These are phyloP conservation scores for Pyxicephalus adspersus DNA, from an alignment of 2,113 vertebrate genomes.

Conservation along the genomic window DNA sequence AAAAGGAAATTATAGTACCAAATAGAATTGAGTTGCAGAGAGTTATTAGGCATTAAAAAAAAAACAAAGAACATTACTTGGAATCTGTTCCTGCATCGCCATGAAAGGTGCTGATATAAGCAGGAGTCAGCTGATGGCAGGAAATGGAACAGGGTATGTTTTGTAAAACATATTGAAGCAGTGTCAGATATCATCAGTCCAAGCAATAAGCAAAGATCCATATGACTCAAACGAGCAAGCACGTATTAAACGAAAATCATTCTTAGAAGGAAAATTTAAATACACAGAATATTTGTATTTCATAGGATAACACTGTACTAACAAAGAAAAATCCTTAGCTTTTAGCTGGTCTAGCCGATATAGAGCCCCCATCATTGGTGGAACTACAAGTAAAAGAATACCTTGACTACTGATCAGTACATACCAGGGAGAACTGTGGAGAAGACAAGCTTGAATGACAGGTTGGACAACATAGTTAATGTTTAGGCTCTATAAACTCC, in stretches of 20 bases:
- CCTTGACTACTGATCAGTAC: too few species aligned
- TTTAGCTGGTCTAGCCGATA: too few species aligned
- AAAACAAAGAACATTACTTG: background rate
- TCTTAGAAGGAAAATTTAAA: background rate
- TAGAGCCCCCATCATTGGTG: too few species aligned
- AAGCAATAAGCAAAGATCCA: background rate
- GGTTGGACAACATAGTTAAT: background rate
- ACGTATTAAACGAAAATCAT: too few species aligned
- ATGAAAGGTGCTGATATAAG: conserved; percentile 10
- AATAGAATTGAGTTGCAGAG: conserved; percentile 1
- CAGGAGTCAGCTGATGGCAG: conserved; percentile 22
- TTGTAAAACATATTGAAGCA: background rate
- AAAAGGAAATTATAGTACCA: background rate
- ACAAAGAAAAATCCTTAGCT: too few species aligned
- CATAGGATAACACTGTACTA: too few species aligned
- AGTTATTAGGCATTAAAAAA: background rate
- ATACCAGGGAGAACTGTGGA: too few species aligned
- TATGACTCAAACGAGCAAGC: background rate
- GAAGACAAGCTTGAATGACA: background rate
- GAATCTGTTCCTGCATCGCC: background rate
- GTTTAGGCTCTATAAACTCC: too few species aligned
- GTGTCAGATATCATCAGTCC: background rate
- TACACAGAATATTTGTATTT: too few species aligned
- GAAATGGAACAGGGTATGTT: background rate
- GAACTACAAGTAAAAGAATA: too few species aligned